Conservation (phyloP, 2,113 vertebrate species). For the Alosa alosa region DNA sequence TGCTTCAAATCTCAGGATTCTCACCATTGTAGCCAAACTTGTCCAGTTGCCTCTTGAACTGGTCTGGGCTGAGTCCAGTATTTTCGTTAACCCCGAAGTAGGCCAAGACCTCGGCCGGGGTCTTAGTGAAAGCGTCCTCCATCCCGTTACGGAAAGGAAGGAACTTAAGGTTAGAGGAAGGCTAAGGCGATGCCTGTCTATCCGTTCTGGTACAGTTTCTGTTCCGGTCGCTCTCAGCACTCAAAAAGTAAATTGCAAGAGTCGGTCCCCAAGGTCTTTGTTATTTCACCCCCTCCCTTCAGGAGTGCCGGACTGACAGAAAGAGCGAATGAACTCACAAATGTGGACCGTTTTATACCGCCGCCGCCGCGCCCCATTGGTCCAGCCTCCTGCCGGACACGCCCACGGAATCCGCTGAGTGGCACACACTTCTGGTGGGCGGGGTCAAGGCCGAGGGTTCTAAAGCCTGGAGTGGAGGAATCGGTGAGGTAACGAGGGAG, state of each 20-base stretch:
- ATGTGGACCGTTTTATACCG: constrained; percentile 65
- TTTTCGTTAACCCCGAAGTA: constrained; percentile 81
- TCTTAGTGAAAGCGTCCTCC: constrained; percentile 82
- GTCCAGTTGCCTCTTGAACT: constrained; percentile 83
- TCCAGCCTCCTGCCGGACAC: constrained; percentile 41
- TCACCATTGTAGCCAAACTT: constrained; percentile 87
- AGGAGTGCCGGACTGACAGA: constrained; percentile 73
- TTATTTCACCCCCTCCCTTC: constrained; percentile 57
- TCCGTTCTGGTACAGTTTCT: constrained; percentile 54
- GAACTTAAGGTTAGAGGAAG: constrained; percentile 56
- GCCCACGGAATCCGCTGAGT: constrained; percentile 61
- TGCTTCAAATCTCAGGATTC: constrained; percentile 44
- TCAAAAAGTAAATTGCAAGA: constrained; percentile 30
- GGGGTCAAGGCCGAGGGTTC: constrained; percentile 56
- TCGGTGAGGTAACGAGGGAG: constrained; percentile 49
- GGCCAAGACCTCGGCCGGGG: constrained; percentile 74
- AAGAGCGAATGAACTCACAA: constrained; percentile 68
- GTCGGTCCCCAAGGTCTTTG: constrained; percentile 41
- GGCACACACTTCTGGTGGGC: constrained; percentile 49
- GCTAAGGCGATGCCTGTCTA: constrained; percentile 51
- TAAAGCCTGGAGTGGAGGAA: constrained; percentile 58
- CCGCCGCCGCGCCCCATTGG: constrained; percentile 57
- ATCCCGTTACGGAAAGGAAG: constrained; percentile 66
- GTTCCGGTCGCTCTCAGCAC: constrained; percentile 63
- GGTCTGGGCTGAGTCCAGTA: constrained; percentile 76